Conservation (phyloP, 2,113 vertebrate species). For the Leptobrachium leishanense region DNA sequence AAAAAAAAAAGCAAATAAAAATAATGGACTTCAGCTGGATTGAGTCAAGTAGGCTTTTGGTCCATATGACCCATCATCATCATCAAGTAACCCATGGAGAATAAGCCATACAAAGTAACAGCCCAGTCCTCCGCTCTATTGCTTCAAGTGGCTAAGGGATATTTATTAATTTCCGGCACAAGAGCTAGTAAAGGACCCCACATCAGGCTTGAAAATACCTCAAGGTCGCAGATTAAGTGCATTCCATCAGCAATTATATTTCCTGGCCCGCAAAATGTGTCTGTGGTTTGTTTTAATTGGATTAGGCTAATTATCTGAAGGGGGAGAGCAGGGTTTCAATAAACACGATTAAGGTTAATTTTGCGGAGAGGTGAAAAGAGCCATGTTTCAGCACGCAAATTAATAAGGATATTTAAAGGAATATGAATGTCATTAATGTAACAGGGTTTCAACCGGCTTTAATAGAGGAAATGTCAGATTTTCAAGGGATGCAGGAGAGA, state of each 20-base stretch:
- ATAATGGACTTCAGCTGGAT: too few species aligned
- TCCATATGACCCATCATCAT: background rate
- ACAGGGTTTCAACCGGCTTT: too few species aligned
- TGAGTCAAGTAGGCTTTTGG: too few species aligned
- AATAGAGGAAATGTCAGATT: too few species aligned
- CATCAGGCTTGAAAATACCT: slow-evolving; percentile 26
- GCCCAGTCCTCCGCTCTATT: background rate
- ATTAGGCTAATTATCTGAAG: slow-evolving; percentile 37
- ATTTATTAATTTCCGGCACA: background rate
- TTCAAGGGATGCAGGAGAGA: too few species aligned
- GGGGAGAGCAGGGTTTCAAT: background rate
- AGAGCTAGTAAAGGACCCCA: background rate
- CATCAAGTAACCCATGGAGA: background rate
- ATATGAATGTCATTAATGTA: too few species aligned
- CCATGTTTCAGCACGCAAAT: background rate
- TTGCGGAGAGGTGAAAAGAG: background rate
- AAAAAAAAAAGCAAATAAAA: background rate
- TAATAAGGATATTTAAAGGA: background rate
- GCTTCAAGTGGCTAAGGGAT: background rate
- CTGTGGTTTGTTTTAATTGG: slow-evolving; percentile 37
- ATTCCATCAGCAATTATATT: slow-evolving; percentile 31
- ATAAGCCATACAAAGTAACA: background rate
- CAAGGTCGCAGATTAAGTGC: slow-evolving; percentile 36
- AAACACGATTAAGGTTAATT: slow-evolving; percentile 22
- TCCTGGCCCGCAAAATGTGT: slow-evolving; percentile 28